phyloP scores from a whole-genome alignment of 2,888 invertebrate species.

The Pseudococcus longispinus region DNA sequence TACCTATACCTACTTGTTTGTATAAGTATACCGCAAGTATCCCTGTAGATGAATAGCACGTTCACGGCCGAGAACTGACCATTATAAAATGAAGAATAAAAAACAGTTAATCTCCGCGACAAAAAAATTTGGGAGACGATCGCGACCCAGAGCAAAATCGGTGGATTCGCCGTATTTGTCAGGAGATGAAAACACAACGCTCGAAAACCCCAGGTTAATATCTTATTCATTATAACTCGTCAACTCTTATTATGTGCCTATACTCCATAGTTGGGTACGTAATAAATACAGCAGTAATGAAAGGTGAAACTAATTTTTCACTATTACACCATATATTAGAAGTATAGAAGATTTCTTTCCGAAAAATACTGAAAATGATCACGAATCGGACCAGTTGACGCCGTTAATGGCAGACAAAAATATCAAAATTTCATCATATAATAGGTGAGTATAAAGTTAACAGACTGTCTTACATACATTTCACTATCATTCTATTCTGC shows the following conservation, averaged over 20 bases:
- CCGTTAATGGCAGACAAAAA: not conserved
- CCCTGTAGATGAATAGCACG: not conserved
- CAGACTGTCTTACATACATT: too few relatives aligned
- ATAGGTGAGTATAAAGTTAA: too few relatives aligned
- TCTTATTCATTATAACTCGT: too few relatives aligned
- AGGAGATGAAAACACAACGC: not conserved
- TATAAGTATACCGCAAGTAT: too few relatives aligned
- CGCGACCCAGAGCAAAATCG: conserved; percentile 37
- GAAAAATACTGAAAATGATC: not conserved
- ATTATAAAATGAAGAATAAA: not conserved
- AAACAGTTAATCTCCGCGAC: not conserved
- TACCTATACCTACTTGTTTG: too few relatives aligned
- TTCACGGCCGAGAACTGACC: not conserved
- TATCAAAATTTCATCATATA: not conserved
- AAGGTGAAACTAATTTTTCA: not conserved
- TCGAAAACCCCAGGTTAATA: conserved; percentile 2
- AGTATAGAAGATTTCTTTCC: not conserved
- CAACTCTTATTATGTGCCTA: too few relatives aligned
- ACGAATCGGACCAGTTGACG: conserved; percentile 25
- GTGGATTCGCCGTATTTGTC: not conserved
- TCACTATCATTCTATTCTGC: too few relatives aligned
- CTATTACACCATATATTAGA: not conserved
- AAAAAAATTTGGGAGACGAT: conserved; percentile 21
- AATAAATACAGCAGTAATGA: not conserved
- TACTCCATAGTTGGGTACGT: too few relatives aligned